Conservation (phyloP, 64 coral and sea anemone species). For the Pocillopora damicornis region DNA sequence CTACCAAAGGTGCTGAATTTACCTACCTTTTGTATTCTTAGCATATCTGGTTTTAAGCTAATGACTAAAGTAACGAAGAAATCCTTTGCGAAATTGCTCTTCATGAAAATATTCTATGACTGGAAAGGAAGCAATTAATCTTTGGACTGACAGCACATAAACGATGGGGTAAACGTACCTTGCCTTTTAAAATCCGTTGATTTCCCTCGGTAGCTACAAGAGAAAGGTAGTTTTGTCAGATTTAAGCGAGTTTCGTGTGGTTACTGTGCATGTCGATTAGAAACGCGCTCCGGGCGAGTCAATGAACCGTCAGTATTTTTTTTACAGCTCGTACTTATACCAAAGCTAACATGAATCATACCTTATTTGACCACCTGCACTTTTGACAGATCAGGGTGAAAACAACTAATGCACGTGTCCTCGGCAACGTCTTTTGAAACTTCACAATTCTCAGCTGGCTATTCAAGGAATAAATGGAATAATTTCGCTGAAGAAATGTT, state of each 20-base stretch:
- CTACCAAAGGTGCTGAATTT: background rate
- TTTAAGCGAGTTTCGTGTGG: no score
- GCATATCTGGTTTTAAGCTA: no score
- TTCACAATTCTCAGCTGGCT: background rate
- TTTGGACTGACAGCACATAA: background rate
- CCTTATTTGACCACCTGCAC: constrained; percentile 32
- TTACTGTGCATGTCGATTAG: no score
- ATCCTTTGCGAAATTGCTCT: background rate
- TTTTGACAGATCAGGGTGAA: constrained; percentile 21
- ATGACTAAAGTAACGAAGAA: no score
- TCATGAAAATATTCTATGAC: background rate
- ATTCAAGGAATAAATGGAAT: background rate
- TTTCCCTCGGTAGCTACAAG: background rate
- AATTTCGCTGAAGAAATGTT: background rate
- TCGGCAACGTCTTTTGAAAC: background rate
- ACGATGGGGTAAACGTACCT: background rate
- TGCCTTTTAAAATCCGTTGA: background rate
- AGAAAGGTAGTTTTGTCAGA: no score
- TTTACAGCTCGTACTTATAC: background rate
- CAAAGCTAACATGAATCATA: background rate
- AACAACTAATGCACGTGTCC: background rate
- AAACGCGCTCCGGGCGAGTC: no score
- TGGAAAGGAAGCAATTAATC: background rate
- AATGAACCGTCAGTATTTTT: no score
- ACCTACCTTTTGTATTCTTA: no score